These are phyloP conservation scores for Eubasilissa regina DNA, from an alignment of 1,140 invertebrate species.

Conservation along the genomic window DNA sequence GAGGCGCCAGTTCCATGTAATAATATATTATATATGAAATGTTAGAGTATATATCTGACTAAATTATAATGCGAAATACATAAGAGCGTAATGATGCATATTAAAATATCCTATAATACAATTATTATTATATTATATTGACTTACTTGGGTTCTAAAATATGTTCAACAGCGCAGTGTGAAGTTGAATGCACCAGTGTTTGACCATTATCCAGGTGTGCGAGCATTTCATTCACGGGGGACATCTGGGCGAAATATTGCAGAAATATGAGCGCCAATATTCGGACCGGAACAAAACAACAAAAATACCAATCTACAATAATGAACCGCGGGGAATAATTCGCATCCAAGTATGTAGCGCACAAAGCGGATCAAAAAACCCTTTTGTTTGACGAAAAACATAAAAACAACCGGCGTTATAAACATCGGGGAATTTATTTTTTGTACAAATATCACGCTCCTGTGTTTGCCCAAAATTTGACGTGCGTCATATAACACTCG, in stretches of 20 bases:
- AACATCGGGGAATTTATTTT: conserved; percentile 37
- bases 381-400: conserved; percentile 35
- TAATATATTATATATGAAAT: too few species aligned
- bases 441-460: conserved; percentile 25
- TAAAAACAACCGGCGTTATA: conserved; percentile 31
- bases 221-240: conserved; percentile 6
- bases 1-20: too few species aligned
- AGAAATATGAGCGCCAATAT: conserved; percentile 30
- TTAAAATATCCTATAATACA: too few species aligned
- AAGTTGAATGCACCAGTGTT: too few species aligned
- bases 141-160: too few species aligned
- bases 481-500: not conserved
- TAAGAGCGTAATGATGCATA: too few species aligned
- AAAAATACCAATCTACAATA: conserved; percentile 32
- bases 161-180: too few species aligned
- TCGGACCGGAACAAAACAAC: not conserved
- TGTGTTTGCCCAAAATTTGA: conserved; percentile 36
- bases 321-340: conserved; percentile 43
- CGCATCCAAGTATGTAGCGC: not conserved
- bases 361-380: conserved; percentile 21
- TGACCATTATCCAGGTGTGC: not conserved
- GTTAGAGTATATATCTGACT: too few species aligned
- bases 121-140: too few species aligned
- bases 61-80: too few species aligned
- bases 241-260: conserved; percentile 13